Conservation (phyloP, 2,113 vertebrate species). For the Pimephales promelas region DNA sequence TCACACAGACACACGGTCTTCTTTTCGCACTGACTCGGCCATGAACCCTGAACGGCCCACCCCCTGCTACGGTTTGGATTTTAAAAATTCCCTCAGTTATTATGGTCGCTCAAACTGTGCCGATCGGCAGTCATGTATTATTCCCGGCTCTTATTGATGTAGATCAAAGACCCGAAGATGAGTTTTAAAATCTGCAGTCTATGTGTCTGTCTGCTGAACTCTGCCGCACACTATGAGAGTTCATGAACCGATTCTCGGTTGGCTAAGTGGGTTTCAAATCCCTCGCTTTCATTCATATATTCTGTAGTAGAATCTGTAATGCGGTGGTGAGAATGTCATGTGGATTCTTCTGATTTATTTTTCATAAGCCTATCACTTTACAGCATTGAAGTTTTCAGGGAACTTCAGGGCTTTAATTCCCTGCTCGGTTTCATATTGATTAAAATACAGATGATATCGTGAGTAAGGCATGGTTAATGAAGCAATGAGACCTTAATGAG, state of each 20-base stretch:
- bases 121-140: constrained; percentile 41
- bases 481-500: not conserved
- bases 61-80: constrained; percentile 32
- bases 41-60: constrained; percentile 50
- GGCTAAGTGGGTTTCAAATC: constrained; percentile 7
- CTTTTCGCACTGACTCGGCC: constrained; percentile 42
- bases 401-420: not conserved
- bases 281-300: constrained; percentile 43
- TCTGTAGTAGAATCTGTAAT: constrained; percentile 38
- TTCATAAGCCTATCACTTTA: constrained; percentile 30
- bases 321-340: not conserved
- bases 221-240: constrained; percentile 14
- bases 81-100: constrained; percentile 34
- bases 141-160: constrained; percentile 52
- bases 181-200: constrained; percentile 38
- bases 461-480: not conserved
- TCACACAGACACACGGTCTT: constrained; percentile 29
- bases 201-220: constrained; percentile 39
- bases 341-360: constrained; percentile 12
- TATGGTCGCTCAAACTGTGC: constrained; percentile 37
- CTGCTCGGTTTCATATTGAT: not conserved
- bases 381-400: not conserved
- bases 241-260: constrained; percentile 33
- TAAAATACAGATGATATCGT: not conserved
- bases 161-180: constrained; percentile 41